phyloP scores from a whole-genome alignment of 1,140 invertebrate species.

The Choristoneura fumiferana region DNA sequence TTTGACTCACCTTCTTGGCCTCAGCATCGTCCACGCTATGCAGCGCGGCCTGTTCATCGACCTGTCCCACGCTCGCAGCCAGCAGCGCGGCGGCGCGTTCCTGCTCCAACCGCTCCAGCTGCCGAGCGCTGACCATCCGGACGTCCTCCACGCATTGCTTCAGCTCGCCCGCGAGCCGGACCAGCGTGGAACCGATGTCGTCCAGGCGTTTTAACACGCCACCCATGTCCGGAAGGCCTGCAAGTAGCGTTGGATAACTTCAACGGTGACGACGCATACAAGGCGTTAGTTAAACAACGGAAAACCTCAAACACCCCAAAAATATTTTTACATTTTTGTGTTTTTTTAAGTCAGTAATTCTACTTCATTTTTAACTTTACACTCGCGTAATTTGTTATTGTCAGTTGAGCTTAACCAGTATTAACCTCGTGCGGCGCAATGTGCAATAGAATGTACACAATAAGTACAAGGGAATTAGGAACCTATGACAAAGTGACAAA shows the following conservation, averaged over 20 bases:
- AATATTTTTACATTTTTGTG: no score
- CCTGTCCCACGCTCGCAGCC: slow-evolving; percentile 82
- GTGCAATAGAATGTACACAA: no score
- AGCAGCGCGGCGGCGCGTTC: slow-evolving; percentile 84
- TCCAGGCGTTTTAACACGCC: slow-evolving; percentile 84
- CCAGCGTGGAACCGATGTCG: slow-evolving; percentile 82
- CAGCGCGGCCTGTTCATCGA: slow-evolving; percentile 52
- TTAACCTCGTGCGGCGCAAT: no score
- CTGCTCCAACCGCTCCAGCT: slow-evolving; percentile 82
- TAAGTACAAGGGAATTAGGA: no score
- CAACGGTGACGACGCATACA: no score
- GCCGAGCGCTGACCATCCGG: slow-evolving; percentile 79
- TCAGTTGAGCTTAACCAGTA: no score
- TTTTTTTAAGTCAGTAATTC: no score
- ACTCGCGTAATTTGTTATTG: no score
- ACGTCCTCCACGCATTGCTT: slow-evolving; percentile 84
- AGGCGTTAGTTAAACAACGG: no score
- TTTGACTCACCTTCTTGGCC: slow-evolving; percentile 43
- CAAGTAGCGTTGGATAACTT: slow-evolving; percentile 27
- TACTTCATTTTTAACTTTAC: no score
- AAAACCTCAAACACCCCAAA: no score
- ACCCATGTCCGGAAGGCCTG: slow-evolving; percentile 72
- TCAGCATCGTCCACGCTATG: slow-evolving; percentile 33
- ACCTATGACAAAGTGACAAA: no score
- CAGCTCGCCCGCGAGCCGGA: slow-evolving; percentile 83